Evolutionary conservation across 2,797 vertebrate genomes (phyloP).

Genomic region (Eulemur mongoz): DNA sequence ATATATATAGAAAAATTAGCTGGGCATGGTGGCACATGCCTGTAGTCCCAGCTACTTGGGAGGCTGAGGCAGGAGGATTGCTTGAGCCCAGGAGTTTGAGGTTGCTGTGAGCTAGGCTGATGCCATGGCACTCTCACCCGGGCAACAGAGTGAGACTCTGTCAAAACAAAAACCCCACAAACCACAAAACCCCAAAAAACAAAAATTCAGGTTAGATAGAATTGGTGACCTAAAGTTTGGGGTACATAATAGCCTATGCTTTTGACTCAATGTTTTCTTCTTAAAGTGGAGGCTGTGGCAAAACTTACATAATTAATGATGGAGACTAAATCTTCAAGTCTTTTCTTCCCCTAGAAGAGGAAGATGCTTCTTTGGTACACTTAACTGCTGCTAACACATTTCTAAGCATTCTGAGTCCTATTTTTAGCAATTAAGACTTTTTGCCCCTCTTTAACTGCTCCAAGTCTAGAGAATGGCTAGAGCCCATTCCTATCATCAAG

Average conservation of each 20-base stretch:
- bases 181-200: too few relatives aligned
- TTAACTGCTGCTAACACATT: not conserved
- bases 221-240: not conserved
- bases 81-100: too few relatives aligned
- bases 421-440: not conserved
- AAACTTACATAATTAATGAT: not conserved
- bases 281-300: not conserved
- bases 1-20: too few relatives aligned
- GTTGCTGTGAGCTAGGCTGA: too few relatives aligned
- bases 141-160: too few relatives aligned
- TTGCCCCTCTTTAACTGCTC: not conserved
- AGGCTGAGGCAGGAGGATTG: too few relatives aligned
- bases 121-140: too few relatives aligned
- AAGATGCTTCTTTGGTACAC: not conserved
- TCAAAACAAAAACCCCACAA: too few relatives aligned
- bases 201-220: not conserved
- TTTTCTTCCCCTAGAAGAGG: not conserved
- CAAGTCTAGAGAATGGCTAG: not conserved
- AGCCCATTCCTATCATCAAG: not conserved
- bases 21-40: too few relatives aligned
- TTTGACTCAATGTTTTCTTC: not conserved
- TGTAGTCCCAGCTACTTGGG: too few relatives aligned
- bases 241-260: not conserved
- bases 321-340: not conserved
- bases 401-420: not conserved